Base-by-base conservation (phyloP, 2,797 vertebrate species). In the Dermochelys coriacea region DNA sequence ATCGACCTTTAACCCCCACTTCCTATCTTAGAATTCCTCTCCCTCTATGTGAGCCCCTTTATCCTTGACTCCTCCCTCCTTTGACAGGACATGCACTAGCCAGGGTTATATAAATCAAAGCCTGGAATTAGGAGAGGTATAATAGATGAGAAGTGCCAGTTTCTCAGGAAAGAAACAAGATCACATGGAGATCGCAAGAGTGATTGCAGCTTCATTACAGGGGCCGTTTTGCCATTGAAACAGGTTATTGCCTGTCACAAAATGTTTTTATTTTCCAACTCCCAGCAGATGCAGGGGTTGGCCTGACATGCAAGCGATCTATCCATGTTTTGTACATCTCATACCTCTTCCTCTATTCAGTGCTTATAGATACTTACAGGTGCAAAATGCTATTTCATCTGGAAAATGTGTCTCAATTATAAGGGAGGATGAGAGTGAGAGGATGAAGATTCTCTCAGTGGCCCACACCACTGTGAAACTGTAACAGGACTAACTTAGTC, bases 211-310 rank as follows among this genome's bases (percentile, higher is more conserved):
- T 97, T 97, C 96, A 95, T 97, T 96, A 95, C 27, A 3, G 85
- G 86, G 94, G 54, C 90, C 0, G 1, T 86, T 84, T 93, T 87
- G 64, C 86, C 93, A 87, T 59, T 18, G 1, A 86, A 91, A 94
- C 92, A 97, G 91, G 93, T 96, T 97, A 96, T 96, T 97, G 91
- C 93, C 93, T 97, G 94, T 95, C 95, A 97, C 94, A 96, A 93
- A 75, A 80, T 77, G 85, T 37, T 97, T 93, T 95, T 93, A 94
- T 96, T 97, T 97, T 81, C 84, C 80, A 88, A 47, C 29, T 93
- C 37, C 87, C 95, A 94, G 86, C 88, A 93, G 90, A 91, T 78
- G 79, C 25, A 90, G 88, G 79, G 80, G 71, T 94, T 88, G 54
- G 88, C 94, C 89, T 96, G 87, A 95, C 96, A 93, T 90, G 94